Percentiles rank a stretch among this genome's conserved stretches.
Conservation (phyloP, 2,888 invertebrate genomes). For the Torymus tubicola region DNA sequence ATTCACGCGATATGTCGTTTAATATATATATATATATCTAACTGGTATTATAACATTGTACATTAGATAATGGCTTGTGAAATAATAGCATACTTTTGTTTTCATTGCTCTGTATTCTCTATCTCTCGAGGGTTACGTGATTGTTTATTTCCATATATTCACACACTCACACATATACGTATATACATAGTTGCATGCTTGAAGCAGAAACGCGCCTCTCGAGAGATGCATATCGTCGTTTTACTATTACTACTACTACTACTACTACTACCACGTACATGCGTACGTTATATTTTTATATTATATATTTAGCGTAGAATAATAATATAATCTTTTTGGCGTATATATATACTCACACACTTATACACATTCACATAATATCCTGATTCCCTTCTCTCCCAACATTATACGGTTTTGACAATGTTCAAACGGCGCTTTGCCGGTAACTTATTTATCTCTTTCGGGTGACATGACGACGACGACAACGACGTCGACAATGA, state of each 20-base stretch:
- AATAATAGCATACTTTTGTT: slow-evolving; percentile 35
- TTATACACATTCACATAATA: not conserved
- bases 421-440: slow-evolving; percentile 6
- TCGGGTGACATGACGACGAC: not conserved
- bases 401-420: not conserved
- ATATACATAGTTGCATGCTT: slow-evolving; percentile 55
- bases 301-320: slow-evolving; percentile 2
- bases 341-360: no score
- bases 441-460: slow-evolving; percentile 32
- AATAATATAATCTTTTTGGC: no score
- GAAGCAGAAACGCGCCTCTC: slow-evolving; percentile 25
- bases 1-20: slow-evolving; percentile 7
- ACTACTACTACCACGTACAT: not conserved
- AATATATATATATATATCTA: no score
- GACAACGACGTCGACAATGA: no score
- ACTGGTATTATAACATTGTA: slow-evolving; percentile 1
- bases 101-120: not conserved
- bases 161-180: not conserved
- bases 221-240: slow-evolving; percentile 38
- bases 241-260: not conserved
- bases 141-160: slow-evolving; percentile 40
- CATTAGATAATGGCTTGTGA: slow-evolving; percentile 55
- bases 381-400: slow-evolving; percentile 16
- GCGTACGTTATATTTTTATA: slow-evolving; percentile 20
- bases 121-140: slow-evolving; percentile 44